phyloP scores from a whole-genome alignment of 2,888 invertebrate genomes.

The Copidosoma aretas region DNA sequence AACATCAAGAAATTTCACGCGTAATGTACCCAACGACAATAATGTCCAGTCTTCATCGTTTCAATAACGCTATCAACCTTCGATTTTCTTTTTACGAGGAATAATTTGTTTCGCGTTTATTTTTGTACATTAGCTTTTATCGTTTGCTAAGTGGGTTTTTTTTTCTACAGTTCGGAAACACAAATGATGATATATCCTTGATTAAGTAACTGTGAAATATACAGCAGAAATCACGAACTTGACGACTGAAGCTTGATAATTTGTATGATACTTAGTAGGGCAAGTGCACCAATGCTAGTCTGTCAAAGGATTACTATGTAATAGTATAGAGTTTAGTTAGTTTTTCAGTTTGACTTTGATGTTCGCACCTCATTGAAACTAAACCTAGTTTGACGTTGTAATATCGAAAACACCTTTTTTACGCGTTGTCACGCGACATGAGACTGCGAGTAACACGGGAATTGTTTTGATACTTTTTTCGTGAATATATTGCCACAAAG shows the following conservation, averaged over 20 bases:
- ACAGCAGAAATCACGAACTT: neutral
- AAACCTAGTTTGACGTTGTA: no score
- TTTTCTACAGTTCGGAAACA: neutral
- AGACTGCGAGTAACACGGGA: no score
- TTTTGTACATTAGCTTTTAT: neutral
- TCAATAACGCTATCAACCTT: conserved; percentile 1
- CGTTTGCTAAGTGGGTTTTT: neutral
- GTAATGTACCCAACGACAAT: conserved; percentile 33
- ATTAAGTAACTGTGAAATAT: neutral
- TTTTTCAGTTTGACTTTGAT: no score
- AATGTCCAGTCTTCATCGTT: conserved; percentile 10
- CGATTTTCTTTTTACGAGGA: neutral
- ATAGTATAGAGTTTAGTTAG: no score
- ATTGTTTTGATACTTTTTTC: no score
- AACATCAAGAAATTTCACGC: no score
- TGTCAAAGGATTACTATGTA: conserved; percentile 36
- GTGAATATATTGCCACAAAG: no score
- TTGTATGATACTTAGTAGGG: conserved; percentile 31
- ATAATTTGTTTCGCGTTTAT: neutral
- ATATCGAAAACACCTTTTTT: no score
- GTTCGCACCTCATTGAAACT: neutral
- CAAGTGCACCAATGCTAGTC: conserved; percentile 44
- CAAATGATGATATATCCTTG: neutral
- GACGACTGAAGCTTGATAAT: conserved; percentile 33
- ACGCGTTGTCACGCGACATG: no score